Evolutionary conservation across 2,113 vertebrate species (phyloP), one percentile per base, ranked within the genome.

Genomic region (Oncorhynchus kisutch): DNA sequence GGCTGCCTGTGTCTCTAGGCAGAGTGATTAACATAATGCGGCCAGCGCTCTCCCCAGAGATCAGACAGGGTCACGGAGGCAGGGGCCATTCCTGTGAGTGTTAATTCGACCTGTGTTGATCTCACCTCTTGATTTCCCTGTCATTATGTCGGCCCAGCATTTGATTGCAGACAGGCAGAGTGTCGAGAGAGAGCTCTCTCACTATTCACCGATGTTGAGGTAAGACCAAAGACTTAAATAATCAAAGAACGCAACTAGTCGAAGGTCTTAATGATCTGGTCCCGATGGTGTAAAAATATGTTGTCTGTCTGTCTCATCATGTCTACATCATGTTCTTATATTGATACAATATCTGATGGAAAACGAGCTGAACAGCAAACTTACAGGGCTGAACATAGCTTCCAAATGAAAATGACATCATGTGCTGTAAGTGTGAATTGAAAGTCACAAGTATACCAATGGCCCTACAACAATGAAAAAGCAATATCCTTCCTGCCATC

Each of bases 61-160:
- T 92, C 91, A 93, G 88, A 89, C 85, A 87, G 94, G 94, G 94
- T 95, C 94, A 96, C 92, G 91, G 91, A 91, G 88, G 91, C 92
- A 94, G 91, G 90, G 91, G 92, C 92, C 93, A 78, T 93, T 94
- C 94, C 93, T 95, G 91, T 89, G 91, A 92, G 94, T 94, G 94
- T 93, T 96, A 95, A 96, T 94, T 94, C 94, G 94, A 92, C 92
- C 93, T 59, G 90, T 92, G 94, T 93, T 95, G 93, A 95, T 95
- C 93, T 94, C 90, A 88, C 93, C 93, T 93, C 92, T 70, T 95
- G 93, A 95, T 95, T 94, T 94, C 93, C 93, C 92, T 95, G 94
- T 94, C 94, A 95, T 94, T 94, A 93, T 48, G 90, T 92, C 90
- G 91, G 90, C 82, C 79, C 86, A 24, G 70, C 87, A 89, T 92